A percentile compares a stretch with the other conserved stretches of the same genome.
Conservation (phyloP, 2,888 invertebrate species). For the Deroplatys truncata region DNA sequence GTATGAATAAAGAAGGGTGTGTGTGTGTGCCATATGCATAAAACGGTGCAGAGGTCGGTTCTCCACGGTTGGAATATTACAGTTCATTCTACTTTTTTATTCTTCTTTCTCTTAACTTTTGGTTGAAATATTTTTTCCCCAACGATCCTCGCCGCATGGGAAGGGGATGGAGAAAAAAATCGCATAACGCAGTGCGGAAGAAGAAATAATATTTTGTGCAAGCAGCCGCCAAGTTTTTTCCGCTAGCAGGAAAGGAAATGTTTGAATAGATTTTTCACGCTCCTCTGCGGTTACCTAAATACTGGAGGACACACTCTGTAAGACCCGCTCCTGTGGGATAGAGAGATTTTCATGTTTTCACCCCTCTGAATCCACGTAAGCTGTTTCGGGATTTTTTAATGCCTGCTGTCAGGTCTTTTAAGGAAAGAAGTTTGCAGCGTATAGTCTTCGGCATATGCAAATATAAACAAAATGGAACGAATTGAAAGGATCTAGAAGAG, state of each 20-base stretch:
- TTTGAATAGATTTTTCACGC: conserved; percentile 7
- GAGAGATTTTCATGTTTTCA: conserved; percentile 23
- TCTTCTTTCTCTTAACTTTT: not conserved
- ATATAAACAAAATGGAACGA: not conserved
- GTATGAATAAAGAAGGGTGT: not conserved
- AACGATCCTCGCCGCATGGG: not conserved
- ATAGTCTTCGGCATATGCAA: not conserved
- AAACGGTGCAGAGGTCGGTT: not conserved
- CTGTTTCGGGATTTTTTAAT: conserved; percentile 25
- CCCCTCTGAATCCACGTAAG: conserved; percentile 25
- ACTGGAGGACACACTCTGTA: conserved; percentile 5
- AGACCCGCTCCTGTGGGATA: conserved; percentile 21
- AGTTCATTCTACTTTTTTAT: not conserved
- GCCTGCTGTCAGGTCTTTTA: conserved; percentile 21
- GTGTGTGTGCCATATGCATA: not conserved
- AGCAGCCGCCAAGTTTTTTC: not conserved
- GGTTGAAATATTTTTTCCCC: not conserved
- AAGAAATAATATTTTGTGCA: not conserved
- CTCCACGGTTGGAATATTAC: not conserved
- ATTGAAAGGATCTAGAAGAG: too few species aligned
- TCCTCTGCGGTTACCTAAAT: not conserved
- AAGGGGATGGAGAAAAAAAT: not conserved
- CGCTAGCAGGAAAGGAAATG: not conserved
- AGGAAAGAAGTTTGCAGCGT: not conserved
- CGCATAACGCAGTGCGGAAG: conserved; percentile 6